Evolutionary conservation across 2,888 invertebrate genomes (phyloP), one percentile per base, ranked within the genome.

Genomic region (Ophion costatus): DNA sequence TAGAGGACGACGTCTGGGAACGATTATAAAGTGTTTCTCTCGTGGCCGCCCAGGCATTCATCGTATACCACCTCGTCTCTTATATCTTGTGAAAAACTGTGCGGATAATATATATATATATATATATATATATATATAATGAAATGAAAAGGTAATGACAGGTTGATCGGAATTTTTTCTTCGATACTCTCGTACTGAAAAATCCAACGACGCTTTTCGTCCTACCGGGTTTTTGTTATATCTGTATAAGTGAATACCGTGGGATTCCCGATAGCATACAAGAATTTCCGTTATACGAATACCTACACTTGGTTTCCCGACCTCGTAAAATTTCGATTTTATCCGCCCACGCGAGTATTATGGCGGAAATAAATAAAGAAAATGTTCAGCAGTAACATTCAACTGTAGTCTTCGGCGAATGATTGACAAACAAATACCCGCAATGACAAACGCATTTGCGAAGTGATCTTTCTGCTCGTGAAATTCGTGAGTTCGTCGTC

Each of bases 11-110:
- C 75, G 57, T 79, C 82, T 79, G 64, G 33, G 51, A 81, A 77
- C 80, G 84, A 84, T 84, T 81, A 84, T 78, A 81, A 81, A 81
- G 74, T 70, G 57, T 67, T 73, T 75, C 45, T 45, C 29, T 51
- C 45, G 14, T 20, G 57, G 24, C 33, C 69, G 59, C 38, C 63
- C 17, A 70, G 70, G 61, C 61, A 59, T 70, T 51, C 45, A 29
- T 4, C 24, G 66, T 64, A 24, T n/a, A 9, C 42, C 10, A 51
- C n/a, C 63, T 63, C 64, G 9, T 67, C 33, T 38, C n/a, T 56
- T 59, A 29, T 45, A 7, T 24, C 33, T 33, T 22, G n/a, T 38
- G n/a, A 70, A 51, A 22, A 74, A 51, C 45, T 29, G 14, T 69
- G 45, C 64, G 20, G 51, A 24, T 63, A 63, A 45, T 63, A 42